Base-by-base conservation (phyloP, 2,888 invertebrate genomes). In the Ophioninae sp. region DNA sequence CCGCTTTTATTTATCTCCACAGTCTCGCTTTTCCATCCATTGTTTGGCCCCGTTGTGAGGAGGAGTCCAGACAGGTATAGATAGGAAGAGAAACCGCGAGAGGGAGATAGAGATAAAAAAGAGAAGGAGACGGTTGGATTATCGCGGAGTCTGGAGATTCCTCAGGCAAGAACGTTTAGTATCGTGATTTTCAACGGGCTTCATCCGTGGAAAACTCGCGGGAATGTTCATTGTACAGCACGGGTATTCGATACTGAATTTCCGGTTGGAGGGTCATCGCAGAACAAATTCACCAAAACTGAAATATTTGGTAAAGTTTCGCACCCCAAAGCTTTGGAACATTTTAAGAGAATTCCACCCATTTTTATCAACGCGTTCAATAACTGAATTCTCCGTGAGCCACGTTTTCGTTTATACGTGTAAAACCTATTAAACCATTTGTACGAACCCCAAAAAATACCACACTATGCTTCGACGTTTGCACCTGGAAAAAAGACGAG, bases 101-200 rank as follows among this genome's bases (percentile, higher is more conserved):
- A 79, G 21, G 80, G 61, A 74, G 78, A 86, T 77, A 30, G 61
- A 61, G 68, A 74, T 23, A 65, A 82, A 50, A 74, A 68, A 79
- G 83, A 81, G 79, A 82, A 61, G 79, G 80, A 57, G 76, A 73
- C 73, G 56, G 74, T 59, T 81, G 79, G 81, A 82, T 84, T 73
- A 78, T 74, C 70, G 83, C 67, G 59, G 61, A n/a, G 56, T 70
- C 23, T 61, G 50, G 56, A 37, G 56, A 74, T 62, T 68, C 23
- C 39, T 56, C 59, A 56, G 73, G 67, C 50, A 67, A 56, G 44
- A 68, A 73, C 67, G 73, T 73, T 79, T 74, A 74, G 74, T 79
- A 74, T 67, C 73, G 64, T 20, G 73, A 79, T 67, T 67, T 67
- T 73, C 61, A 61, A 50, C 79, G 59, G 64, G 61, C 59, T 79